These are phyloP conservation scores for Drosophila infuscata DNA, from an alignment of 2,888 invertebrate genomes.

Conservation along the genomic window DNA sequence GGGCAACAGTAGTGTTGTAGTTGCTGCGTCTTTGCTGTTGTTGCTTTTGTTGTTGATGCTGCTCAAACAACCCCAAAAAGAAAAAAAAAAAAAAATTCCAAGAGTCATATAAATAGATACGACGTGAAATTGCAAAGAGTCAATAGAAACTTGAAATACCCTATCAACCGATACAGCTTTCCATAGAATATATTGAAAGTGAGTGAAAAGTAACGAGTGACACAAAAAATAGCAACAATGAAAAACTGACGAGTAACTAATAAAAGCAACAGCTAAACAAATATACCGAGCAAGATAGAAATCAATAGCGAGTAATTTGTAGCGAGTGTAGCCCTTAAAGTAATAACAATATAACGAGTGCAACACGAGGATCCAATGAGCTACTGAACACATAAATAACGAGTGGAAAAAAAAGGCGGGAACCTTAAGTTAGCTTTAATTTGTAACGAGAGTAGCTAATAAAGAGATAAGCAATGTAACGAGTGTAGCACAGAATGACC, in stretches of 20 bases:
- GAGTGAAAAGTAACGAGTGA: not conserved
- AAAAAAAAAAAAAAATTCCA: slow-evolving; percentile 31
- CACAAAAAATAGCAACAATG: not conserved
- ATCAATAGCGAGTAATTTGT: not conserved
- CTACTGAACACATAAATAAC: not conserved
- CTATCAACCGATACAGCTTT: not conserved
- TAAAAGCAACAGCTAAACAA: not conserved
- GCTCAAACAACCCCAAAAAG: slow-evolving; percentile 44
- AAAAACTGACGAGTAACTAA: not conserved
- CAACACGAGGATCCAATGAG: not conserved
- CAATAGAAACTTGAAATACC: slow-evolving; percentile 15
- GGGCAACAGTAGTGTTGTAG: slow-evolving; percentile 2
- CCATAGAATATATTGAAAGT: not conserved
- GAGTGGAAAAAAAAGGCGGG: not conserved
- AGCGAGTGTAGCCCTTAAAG: not conserved
- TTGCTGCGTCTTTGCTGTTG: not conserved
- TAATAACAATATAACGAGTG: not conserved
- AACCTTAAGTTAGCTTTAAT: not conserved
- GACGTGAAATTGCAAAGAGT: not conserved
- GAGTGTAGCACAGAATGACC: not conserved
- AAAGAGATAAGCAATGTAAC: not conserved
- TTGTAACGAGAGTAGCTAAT: not conserved
- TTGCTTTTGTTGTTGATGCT: slow-evolving; percentile 9
- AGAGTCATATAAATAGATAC: slow-evolving; percentile 25
- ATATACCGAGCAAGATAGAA: not conserved